These are phyloP conservation scores for Camponotus fellah DNA, from an alignment of 2,888 invertebrate species.

Conservation along the genomic window DNA sequence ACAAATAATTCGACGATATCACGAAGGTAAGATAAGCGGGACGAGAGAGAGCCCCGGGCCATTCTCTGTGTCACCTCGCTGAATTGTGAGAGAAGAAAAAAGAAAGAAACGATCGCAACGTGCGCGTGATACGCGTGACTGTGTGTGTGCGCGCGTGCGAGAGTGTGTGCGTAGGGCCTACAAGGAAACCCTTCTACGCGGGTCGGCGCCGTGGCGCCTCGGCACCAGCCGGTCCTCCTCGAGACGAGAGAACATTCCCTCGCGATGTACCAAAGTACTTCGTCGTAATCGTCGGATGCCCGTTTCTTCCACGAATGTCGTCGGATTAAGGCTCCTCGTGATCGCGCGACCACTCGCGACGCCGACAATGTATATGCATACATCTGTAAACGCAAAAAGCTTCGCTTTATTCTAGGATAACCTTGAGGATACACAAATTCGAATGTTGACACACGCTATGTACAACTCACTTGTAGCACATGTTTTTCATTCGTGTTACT, in stretches of 20 bases:
- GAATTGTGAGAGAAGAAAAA: conserved; percentile 18
- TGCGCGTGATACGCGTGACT: conserved; percentile 39
- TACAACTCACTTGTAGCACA: not conserved
- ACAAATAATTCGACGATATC: conserved; percentile 41
- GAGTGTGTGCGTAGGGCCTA: conserved; percentile 77
- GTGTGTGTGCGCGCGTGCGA: conserved; percentile 47
- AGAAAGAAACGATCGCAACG: conserved; percentile 14
- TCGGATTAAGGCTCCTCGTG: conserved; percentile 59
- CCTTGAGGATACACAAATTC: not conserved
- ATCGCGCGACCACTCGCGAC: not conserved
- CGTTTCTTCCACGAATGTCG: conserved; percentile 61
- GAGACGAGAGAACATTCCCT: conserved; percentile 49
- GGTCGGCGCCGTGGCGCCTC: conserved; percentile 86
- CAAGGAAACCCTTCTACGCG: conserved; percentile 86
- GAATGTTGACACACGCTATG: too few relatives aligned
- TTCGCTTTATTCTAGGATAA: too few relatives aligned
- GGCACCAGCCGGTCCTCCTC: conserved; percentile 68
- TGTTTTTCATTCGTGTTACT: too few relatives aligned
- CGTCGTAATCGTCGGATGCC: conserved; percentile 57
- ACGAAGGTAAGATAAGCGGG: conserved; percentile 28
- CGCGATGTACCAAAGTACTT: conserved; percentile 52
- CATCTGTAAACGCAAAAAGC: too few relatives aligned
- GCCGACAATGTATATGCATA: not conserved
- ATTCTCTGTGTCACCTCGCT: conserved; percentile 36
- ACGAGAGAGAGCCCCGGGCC: conserved; percentile 1